Percentiles rank a stretch among this genome's conserved stretches.
Conservation (phyloP, 1,140 invertebrate genomes). For the Musca domestica region DNA sequence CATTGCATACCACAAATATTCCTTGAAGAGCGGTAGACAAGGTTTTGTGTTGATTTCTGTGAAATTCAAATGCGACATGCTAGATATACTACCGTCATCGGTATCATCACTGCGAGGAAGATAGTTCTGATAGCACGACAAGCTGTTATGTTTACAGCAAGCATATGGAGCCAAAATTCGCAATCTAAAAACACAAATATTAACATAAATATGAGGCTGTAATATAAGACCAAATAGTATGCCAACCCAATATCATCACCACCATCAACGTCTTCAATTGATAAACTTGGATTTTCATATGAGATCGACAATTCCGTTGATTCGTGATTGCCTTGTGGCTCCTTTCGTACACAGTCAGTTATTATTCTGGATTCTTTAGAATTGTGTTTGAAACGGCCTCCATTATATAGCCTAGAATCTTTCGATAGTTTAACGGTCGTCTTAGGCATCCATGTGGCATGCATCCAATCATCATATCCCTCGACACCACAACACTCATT, state of each 20-base stretch:
- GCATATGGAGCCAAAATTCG: conserved; percentile 37
- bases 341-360: too few species aligned
- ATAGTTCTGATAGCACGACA: conserved; percentile 27
- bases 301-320: too few species aligned
- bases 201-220: neutral
- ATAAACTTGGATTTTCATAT: too few species aligned
- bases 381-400: too few species aligned
- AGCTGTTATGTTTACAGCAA: conserved; percentile 35
- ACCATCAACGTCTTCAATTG: too few species aligned
- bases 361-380: too few species aligned
- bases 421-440: neutral
- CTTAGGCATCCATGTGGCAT: conserved; percentile 43
- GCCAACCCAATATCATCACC: too few species aligned
- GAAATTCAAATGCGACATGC: conserved; percentile 30
- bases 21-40: conserved; percentile 33
- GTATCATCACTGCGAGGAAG: conserved; percentile 8
- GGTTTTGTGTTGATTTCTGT: conserved; percentile 38
- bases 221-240: too few species aligned
- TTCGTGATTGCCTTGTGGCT: too few species aligned
- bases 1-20: conserved; percentile 31
- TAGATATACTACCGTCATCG: neutral
- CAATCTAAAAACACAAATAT: neutral
- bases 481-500: conserved; percentile 47
- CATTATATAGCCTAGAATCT: too few species aligned
- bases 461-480: conserved; percentile 48